phyloP scores from a whole-genome alignment of 2,888 invertebrate genomes.

The Drosophila ustulata region DNA sequence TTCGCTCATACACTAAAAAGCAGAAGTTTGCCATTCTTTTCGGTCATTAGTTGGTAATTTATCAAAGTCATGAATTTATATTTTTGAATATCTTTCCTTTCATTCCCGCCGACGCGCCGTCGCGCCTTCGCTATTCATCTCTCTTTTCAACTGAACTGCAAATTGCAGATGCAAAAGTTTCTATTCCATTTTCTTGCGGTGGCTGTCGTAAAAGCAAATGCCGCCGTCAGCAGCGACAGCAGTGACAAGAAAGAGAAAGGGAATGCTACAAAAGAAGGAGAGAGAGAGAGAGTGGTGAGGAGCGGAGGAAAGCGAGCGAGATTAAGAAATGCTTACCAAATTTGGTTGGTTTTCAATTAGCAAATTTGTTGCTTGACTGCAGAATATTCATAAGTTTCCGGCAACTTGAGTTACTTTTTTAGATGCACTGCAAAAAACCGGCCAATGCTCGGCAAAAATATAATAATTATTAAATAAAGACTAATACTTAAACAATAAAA shows the following conservation, averaged over 20 bases:
- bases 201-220: constrained; percentile 59
- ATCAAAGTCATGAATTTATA: constrained; percentile 79
- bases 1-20: constrained; percentile 54
- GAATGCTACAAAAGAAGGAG: neutral
- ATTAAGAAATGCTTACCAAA: neutral
- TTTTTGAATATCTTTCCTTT: constrained; percentile 39
- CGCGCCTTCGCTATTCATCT: neutral
- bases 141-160: constrained; percentile 41
- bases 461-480: too few species aligned
- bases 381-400: constrained; percentile 20
- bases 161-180: constrained; percentile 67
- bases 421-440: neutral
- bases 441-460: too few species aligned
- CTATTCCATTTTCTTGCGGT: constrained; percentile 48
- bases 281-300: neutral
- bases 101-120: neutral
- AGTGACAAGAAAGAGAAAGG: constrained; percentile 3
- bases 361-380: constrained; percentile 42
- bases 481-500: too few species aligned
- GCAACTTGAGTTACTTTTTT: neutral
- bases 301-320: neutral
- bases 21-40: constrained; percentile 73
- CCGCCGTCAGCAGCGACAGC: constrained; percentile 3
- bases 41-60: constrained; percentile 78
- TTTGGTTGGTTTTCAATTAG: constrained; percentile 55